Base-by-base conservation (phyloP, 1,140 invertebrate species). In the Thaumatotibia leucotreta region DNA sequence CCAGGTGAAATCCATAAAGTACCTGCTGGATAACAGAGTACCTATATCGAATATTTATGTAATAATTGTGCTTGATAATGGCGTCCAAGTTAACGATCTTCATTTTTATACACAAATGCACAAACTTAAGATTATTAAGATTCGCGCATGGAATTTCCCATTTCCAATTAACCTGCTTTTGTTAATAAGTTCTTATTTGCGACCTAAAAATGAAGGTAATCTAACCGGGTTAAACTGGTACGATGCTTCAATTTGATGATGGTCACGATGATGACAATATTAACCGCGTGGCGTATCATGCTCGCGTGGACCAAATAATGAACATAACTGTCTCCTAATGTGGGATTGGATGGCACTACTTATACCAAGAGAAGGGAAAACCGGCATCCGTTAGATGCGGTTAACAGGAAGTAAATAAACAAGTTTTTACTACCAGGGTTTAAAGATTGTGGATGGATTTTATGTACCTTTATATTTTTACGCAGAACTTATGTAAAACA, bases 201-300 rank as follows among this genome's bases (percentile, higher is more conserved):
- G n/a, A 39, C 14, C 33, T 20, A 50, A 58, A 27, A 27, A 58
- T 11, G 10, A 24, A n/a, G n/a, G n/a, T n/a, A 4, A 58, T 27
- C 10, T 58, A 58, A 58, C 27, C 52, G 23, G 52, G 52, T 58
- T 58, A 58, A 8, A 10, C 52, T 27, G n/a, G 23, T 17, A 58
- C 29, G 52, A 58, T 14, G 39, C 39, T 1, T 49, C 39, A 49
- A 49, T 49, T n/a, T 39, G 33, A 39, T 39, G 0, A 49, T 14
- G 52, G 23, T 58, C 29, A 58, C 52, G 52, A 58, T 58, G 52
- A 58, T 58, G 52, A 58, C 23, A 27, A 58, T 58, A 58, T 58
- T 58, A 58, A 58, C 52, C 52, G 24, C n/a, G 50, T 14, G 5
- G 50, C 10, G n/a, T 11, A 24, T 14, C 23, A 27, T 27, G 52